Evolutionary conservation across 2,797 vertebrate species (phyloP), one percentile per base, ranked within the genome.

Genomic region (Hydrolagus colliei): DNA sequence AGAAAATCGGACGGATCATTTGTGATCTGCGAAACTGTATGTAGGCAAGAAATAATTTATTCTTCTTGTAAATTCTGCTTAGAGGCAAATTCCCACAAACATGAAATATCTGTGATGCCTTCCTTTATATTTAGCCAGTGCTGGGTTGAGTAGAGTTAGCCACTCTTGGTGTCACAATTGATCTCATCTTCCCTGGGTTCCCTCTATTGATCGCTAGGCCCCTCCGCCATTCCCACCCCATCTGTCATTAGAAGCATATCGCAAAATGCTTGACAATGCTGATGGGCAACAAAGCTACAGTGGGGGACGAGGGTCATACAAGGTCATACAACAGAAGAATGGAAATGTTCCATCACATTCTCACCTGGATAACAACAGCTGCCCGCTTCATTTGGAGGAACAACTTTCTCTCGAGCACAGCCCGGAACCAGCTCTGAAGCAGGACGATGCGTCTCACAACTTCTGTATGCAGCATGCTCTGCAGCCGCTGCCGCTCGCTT

Each of bases 381-480:
- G 97, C 97, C 0, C 92, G 93, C 89, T 93, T 95, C 93, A 97
- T 93, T 86, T 87, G 93, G 84, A 96, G 90, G 87, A 98, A 99
- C 85, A 94, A 95, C 86, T 93, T 96, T 87, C 96, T 94, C 89
- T 96, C 96, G 86, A 97, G 93, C 85, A 91, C 87, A 10, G 94
- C 94, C 90, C 96, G 93, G 92, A 98, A 96, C 86, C 93, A 94
- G 59, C 89, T 92, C 90, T 99, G 97, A 89, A 99, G 91, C 63
- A 93, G 88, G 3, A 93, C 90, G 76, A 99, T 98, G 68, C 96
- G 94, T 86, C 92, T 91, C 87, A 99, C 92, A 62, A 99, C 98
- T 87, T 97, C 96, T 84, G 90, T 89, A 87, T 99, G 98, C 87
- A 99, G 95, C 76, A 95, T 86, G 74, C 95, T 95, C 91, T 98